A percentile compares a stretch with the other conserved stretches of the same genome.
phyloP scores from a whole-genome alignment of 2,113 vertebrate genomes.

The Syngnathus scovelli region DNA sequence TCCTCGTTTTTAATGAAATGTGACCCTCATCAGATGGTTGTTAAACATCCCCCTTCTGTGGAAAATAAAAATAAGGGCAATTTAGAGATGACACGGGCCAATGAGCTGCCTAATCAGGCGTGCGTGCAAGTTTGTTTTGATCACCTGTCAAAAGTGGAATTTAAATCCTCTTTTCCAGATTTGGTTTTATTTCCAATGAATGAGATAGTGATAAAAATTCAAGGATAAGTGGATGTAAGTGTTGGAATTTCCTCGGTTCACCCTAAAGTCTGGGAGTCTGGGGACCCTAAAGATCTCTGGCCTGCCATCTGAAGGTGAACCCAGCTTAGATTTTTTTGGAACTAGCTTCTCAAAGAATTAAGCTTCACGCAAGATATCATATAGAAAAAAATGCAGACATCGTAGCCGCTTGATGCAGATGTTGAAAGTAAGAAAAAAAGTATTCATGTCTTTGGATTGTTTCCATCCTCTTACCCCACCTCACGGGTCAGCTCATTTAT shows the following conservation, averaged over 20 bases:
- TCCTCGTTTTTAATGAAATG: conserved; percentile 52
- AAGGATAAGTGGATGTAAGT: too few relatives aligned
- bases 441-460: neutral
- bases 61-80: conserved; percentile 56
- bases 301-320: too few relatives aligned
- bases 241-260: too few relatives aligned
- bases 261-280: too few relatives aligned
- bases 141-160: conserved; percentile 43
- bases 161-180: conserved; percentile 33
- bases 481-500: neutral
- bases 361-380: too few relatives aligned
- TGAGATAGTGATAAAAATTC: neutral
- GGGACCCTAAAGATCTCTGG: too few relatives aligned
- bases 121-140: conserved; percentile 45
- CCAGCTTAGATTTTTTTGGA: too few relatives aligned
- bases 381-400: too few relatives aligned
- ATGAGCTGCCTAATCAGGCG: conserved; percentile 23
- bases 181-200: neutral
- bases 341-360: too few relatives aligned
- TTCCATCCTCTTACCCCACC: neutral
- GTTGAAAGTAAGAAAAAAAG: too few relatives aligned
- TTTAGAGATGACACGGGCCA: conserved; percentile 40
- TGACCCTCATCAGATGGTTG: conserved; percentile 25
- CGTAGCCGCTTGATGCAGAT: too few relatives aligned
- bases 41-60: conserved; percentile 36